Conservation (phyloP, 2,888 invertebrate species). For the Glaucopsyche alexis region DNA sequence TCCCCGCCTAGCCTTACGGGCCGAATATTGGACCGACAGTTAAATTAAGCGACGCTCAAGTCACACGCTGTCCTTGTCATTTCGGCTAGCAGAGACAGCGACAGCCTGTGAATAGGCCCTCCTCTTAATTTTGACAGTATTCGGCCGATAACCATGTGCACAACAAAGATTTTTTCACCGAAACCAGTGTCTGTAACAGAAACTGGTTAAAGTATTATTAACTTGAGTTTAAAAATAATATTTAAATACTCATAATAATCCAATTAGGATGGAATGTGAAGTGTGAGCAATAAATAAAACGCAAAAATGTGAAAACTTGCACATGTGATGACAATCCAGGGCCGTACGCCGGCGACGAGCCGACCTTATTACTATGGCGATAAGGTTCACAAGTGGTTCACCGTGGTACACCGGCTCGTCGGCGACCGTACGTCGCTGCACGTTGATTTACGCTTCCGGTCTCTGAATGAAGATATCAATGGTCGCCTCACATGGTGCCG, state of each 20-base stretch:
- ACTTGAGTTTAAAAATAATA: not conserved
- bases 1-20: too few relatives aligned
- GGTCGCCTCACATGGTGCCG: conserved; percentile 60
- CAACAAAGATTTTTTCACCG: not conserved
- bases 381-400: not conserved
- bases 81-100: too few relatives aligned
- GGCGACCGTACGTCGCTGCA: conserved; percentile 48
- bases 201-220: not conserved
- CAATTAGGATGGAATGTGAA: not conserved
- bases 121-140: too few relatives aligned
- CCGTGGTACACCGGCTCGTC: not conserved
- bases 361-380: not conserved
- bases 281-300: conserved; percentile 1
- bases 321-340: not conserved
- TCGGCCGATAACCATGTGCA: not conserved
- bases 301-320: not conserved
- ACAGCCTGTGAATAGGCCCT: too few relatives aligned
- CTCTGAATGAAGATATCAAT: conserved; percentile 71
- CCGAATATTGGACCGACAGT: too few relatives aligned
- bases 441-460: conserved; percentile 74
- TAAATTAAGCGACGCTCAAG: too few relatives aligned
- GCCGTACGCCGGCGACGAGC: not conserved
- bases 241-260: not conserved
- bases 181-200: not conserved
- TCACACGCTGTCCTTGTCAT: too few relatives aligned